Evolutionary conservation across 2,797 vertebrate species (phyloP), one percentile per base, ranked within the genome.

Genomic region (Chiroxiphia lanceolata): DNA sequence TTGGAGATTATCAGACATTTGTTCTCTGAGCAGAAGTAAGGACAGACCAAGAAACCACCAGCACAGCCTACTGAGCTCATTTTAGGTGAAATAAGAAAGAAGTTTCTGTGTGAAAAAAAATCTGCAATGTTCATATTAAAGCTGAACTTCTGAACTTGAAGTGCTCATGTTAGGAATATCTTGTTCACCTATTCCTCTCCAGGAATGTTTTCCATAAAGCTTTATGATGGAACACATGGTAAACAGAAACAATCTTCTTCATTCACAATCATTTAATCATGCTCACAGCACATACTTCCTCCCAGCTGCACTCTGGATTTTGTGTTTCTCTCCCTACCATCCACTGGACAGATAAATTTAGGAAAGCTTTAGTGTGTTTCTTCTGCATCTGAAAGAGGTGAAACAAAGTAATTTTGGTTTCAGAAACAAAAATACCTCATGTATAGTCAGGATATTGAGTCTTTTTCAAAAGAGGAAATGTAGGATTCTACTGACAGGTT

Each of bases 221-320:
- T 94, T 94, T 94, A 90, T 90, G 92, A 94, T 90, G 91, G 89
- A 94, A 96, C 92, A 95, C 89, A 15, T 93, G 94, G 93, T 96
- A 96, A 96, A 96, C 69, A 95, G 94, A 90, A 95, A 88, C 65
- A 86, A 65, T 63, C 61, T 83, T 89, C 80, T 51, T 83, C 44
- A 65, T 94, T 93, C 91, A 81, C 31, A 56, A 76, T 57, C 57
- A 91, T 86, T 88, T 91, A 83, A 68, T 88, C 59, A 44, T 69
- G 69, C 71, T 92, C 42, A 80, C 19, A 31, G 75, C 19, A 36
- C 47, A 82, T 23, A 80, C 59, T 80, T 81, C 57, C 86, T 78
- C 42, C 33, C 40, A 67, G 44, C 34, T 95, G 63, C 47, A 23
- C 19, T 33, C 34, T 83, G 50, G 53, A 48, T 87, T 93, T 83